Conservation (phyloP, 2,797 vertebrate genomes). For the Todus mexicanus region DNA sequence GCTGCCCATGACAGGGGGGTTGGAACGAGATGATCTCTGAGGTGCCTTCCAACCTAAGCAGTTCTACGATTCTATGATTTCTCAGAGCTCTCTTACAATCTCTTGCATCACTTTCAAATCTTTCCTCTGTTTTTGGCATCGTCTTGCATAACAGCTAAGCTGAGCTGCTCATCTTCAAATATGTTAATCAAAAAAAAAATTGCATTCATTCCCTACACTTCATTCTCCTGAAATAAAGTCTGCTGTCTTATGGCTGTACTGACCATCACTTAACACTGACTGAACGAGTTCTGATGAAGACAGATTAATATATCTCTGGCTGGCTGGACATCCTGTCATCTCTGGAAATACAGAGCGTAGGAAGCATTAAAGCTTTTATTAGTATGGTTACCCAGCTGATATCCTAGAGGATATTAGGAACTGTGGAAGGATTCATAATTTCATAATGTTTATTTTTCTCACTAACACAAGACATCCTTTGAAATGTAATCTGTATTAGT, state of each 20-base stretch:
- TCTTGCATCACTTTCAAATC: neutral
- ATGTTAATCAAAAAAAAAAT: neutral
- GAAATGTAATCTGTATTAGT: neutral
- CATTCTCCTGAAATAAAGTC: neutral
- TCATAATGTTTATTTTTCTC: neutral
- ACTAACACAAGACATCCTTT: neutral
- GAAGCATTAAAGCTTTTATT: neutral
- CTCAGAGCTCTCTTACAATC: neutral
- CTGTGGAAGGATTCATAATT: neutral
- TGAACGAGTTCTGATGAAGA: neutral
- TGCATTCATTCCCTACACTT: neutral
- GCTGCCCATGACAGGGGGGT: too few relatives aligned
- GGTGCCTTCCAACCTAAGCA: too few relatives aligned
- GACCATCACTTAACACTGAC: neutral
- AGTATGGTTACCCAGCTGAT: neutral
- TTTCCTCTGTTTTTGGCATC: neutral
- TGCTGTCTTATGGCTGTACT: neutral
- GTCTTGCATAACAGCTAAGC: neutral
- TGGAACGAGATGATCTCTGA: too few relatives aligned
- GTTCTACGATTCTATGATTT: too few relatives aligned
- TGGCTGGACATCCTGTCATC: neutral
- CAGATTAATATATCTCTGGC: neutral
- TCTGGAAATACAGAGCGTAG: neutral
- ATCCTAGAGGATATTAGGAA: neutral
- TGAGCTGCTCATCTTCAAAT: neutral